Conservation (phyloP, 2,113 vertebrate species). For the Plectropomus leopardus region DNA sequence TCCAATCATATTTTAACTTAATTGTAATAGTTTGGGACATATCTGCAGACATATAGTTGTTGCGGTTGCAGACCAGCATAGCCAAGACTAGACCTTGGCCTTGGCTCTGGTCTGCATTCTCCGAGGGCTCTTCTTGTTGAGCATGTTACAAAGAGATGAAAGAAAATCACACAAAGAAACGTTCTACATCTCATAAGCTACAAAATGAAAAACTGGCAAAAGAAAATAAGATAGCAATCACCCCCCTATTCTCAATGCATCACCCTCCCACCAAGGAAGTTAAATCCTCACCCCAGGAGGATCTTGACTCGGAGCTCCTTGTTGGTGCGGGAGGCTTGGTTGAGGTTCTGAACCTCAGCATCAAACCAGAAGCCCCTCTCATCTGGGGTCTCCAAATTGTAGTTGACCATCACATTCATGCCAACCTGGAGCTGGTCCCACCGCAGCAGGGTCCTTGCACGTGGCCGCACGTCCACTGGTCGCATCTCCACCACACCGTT, state of each 20-base stretch:
- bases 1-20: too few species aligned
- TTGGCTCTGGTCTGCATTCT: too few species aligned
- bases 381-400: constrained; percentile 95
- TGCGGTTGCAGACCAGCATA: too few species aligned
- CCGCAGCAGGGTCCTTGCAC: constrained; percentile 90
- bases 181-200: not conserved
- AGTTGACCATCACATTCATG: constrained; percentile 94
- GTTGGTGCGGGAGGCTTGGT: constrained; percentile 94
- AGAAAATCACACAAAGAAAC: not conserved
- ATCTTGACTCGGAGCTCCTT: constrained; percentile 96
- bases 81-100: too few species aligned
- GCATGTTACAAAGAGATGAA: not conserved
- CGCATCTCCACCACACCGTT: constrained; percentile 93
- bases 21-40: too few species aligned
- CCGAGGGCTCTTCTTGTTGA: too few species aligned
- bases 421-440: constrained; percentile 92
- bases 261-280: constrained; percentile 27
- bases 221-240: not conserved
- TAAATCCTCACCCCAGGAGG: constrained; percentile 91
- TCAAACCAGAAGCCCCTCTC: constrained; percentile 99
- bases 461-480: constrained; percentile 89
- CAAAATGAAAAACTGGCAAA: not conserved
- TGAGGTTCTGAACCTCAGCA: constrained; percentile 91
- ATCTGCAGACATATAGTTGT: too few species aligned
- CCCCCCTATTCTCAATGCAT: not conserved